phyloP scores from a whole-genome alignment of 2,888 invertebrate species.

The Tetragnatha montana region DNA sequence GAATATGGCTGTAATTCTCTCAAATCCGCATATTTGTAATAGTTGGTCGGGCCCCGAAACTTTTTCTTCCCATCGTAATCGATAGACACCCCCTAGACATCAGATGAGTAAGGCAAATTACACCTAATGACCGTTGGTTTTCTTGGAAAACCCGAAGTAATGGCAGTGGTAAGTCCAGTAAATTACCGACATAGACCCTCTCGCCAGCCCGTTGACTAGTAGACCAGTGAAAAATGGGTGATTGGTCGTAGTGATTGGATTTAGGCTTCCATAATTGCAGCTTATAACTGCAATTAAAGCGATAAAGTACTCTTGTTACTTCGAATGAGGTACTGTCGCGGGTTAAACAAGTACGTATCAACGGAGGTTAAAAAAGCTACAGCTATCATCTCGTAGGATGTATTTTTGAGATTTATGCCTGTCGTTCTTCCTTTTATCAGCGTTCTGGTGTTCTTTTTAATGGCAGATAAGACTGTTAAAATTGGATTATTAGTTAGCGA shows the following conservation, averaged over 20 bases:
- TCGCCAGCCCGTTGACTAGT: not conserved
- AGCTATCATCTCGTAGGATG: not conserved
- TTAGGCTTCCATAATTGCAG: not conserved
- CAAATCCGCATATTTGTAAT: too few species aligned
- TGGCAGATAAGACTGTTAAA: too few species aligned
- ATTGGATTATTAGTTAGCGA: too few species aligned
- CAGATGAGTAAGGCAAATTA: not conserved
- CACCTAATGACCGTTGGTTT: not conserved
- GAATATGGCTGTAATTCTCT: too few species aligned
- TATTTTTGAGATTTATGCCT: not conserved
- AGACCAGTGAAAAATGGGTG: not conserved
- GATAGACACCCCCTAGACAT: too few species aligned
- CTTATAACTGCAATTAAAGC: not conserved
- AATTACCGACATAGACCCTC: not conserved
- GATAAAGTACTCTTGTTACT: not conserved
- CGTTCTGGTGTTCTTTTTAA: not conserved
- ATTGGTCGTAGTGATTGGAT: not conserved
- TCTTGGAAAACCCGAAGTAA: not conserved
- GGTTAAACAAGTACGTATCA: not conserved
- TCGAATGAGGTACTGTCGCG: not conserved
- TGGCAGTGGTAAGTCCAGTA: not conserved
- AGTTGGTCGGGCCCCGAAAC: too few species aligned
- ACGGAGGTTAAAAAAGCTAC: not conserved
- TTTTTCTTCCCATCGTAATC: too few species aligned
- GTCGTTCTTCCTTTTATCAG: not conserved